Base-by-base conservation (phyloP, 2,113 vertebrate genomes). In the Psittacula cyanocephala region DNA sequence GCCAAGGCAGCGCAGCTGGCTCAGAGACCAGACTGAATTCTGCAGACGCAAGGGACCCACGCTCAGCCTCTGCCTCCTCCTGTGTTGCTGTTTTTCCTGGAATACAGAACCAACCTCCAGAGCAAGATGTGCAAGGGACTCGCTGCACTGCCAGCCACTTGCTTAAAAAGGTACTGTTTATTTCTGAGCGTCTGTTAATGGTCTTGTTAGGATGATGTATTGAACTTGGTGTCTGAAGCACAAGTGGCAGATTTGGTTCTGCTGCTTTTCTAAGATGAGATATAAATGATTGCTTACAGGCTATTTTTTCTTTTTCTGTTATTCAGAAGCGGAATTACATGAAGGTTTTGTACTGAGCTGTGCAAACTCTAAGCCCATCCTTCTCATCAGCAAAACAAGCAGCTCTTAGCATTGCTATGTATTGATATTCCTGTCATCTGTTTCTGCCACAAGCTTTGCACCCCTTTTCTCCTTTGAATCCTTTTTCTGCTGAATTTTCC, bases 81-180 rank as follows among this genome's bases (percentile, higher is more conserved):
- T 25, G 59, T 55, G 0, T 41, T 15, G 27, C 80, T 53, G 49
- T 94, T 94, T 91, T 86, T 85, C 60, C 92, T 86, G 91, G 64
- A 96, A 95, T 95, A 96, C 94, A 52, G 87, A 97, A 23, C 81
- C 84, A 16, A 59, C 83, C 69, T 44, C 50, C 6, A 65, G 27
- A 75, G 27, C 95, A 98, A 93, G 95, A 99, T 99, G 99, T 99
- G 99, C 96, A 99, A 99, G 96, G 99, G 99, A 97, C 99, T 99
- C 5, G 98, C 99, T 39, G 98, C 98, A 1, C 98, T 99, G 70
- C 99, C 99, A 49, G 98, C 99, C 52, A 99, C 99, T 91, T 99
- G 99, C 97, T 96, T 99, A 93, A 99, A 98, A 98, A 99, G 99
- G 99, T 99, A 98, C 97, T 98, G 65, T 71, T 89, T 86, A 55